Conservation (phyloP, 1,140 invertebrate species). For the Anastatus disparis region DNA sequence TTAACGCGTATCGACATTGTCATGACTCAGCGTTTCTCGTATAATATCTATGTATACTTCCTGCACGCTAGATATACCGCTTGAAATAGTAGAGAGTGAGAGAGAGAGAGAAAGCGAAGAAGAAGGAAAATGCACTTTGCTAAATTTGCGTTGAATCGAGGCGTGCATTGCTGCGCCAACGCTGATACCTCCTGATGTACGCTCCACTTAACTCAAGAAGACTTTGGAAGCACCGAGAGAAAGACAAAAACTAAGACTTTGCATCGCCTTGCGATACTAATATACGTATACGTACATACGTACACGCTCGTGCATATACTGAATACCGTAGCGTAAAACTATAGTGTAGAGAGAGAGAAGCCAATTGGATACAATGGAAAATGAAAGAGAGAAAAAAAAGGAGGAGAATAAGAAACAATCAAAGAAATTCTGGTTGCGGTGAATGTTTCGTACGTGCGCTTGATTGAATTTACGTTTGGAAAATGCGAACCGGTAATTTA, state of each 20-base stretch:
- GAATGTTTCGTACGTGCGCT: too few relatives aligned
- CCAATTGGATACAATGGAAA: too few relatives aligned
- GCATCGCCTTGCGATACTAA: not conserved
- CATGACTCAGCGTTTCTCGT: not conserved
- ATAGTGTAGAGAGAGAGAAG: too few relatives aligned
- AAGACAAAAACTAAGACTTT: not conserved
- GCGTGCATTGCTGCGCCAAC: not conserved
- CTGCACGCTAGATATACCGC: not conserved
- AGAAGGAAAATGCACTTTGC: slow-evolving; percentile 22
- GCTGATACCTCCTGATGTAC: slow-evolving; percentile 11
- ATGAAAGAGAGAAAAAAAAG: too few relatives aligned
- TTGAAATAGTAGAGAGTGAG: not conserved
- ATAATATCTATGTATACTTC: too few relatives aligned
- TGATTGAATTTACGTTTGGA: too few relatives aligned
- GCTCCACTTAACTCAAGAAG: slow-evolving; percentile 5
- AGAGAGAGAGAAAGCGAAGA: not conserved
- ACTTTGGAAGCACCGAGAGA: not conserved
- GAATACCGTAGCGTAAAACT: not conserved
- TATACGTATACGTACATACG: not conserved
- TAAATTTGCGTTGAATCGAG: not conserved
- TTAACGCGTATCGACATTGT: not conserved
- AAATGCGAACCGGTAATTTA: too few relatives aligned
- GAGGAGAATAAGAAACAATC: too few relatives aligned
- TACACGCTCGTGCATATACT: not conserved
- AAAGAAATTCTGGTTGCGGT: too few relatives aligned